These are phyloP conservation scores for Myrmecobius fasciatus DNA, from an alignment of 2,113 vertebrate genomes.

Conservation along the genomic window DNA sequence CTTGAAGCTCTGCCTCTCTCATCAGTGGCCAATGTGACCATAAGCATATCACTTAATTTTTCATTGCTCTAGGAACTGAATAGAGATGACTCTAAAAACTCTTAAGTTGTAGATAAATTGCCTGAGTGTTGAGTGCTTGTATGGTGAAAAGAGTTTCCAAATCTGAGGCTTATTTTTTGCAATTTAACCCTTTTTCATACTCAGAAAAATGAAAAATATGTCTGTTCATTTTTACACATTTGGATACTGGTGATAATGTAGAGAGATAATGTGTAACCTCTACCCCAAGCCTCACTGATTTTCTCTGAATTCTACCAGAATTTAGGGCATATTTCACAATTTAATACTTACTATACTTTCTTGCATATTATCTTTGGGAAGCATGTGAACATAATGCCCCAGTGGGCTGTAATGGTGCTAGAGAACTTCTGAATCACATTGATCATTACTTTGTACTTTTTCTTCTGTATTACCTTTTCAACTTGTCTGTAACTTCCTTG, in stretches of 20 bases:
- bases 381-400: neutral
- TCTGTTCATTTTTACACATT: neutral
- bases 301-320: neutral
- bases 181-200: constrained; percentile 8
- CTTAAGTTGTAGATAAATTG: neutral
- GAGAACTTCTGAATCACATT: neutral
- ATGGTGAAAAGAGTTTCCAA: neutral
- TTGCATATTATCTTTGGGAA: neutral
- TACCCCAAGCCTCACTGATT: neutral
- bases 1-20: neutral
- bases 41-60: too few relatives aligned
- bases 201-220: neutral
- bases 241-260: constrained; percentile 18
- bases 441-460: neutral
- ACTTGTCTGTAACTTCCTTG: neutral
- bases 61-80: neutral
- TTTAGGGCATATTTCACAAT: neutral
- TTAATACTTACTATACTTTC: neutral
- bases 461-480: neutral
- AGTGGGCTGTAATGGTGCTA: neutral
- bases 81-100: neutral
- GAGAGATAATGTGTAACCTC: neutral
- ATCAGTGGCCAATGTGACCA: neutral
- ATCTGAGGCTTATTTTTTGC: neutral
- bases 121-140: neutral